Evolutionary conservation across 2,888 invertebrate genomes (phyloP).

Genomic region (Hedychridium roseum): DNA sequence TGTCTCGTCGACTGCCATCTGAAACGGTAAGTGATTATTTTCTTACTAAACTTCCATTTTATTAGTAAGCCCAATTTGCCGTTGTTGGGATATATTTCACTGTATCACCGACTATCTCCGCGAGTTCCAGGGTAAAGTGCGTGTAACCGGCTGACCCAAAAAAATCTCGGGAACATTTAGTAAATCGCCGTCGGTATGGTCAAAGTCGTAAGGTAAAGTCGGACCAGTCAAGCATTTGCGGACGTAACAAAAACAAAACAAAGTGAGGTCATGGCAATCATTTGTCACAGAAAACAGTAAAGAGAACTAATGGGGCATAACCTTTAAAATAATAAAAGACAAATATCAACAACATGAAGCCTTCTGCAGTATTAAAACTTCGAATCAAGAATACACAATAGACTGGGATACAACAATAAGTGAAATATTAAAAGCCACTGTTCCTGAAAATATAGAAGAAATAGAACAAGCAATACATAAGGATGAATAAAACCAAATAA

Average conservation of each 20-base stretch:
- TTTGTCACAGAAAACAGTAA: conserved; percentile 4
- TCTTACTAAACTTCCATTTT: no score
- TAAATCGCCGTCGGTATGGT: no score
- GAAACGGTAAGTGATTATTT: no score
- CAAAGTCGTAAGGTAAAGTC: no score
- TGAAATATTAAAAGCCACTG: conserved; percentile 7
- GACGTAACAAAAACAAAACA: not conserved
- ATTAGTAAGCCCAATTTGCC: no score
- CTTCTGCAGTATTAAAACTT: not conserved
- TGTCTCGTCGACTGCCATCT: no score
- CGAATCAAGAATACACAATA: conserved; percentile 6
- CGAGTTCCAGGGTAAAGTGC: no score
- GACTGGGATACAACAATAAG: conserved; percentile 15
- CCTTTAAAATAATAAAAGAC: conserved; percentile 3
- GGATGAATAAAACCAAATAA: not conserved
- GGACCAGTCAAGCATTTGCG: no score
- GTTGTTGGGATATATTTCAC: no score
- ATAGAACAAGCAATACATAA: conserved; percentile 2
- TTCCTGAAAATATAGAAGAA: conserved; percentile 14
- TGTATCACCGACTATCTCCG: no score
- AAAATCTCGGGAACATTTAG: no score
- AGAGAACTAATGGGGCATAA: conserved; percentile 8
- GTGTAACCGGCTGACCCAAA: no score
- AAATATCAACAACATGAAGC: not conserved
- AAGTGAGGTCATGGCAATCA: conserved; percentile 3